Evolutionary conservation across 1,140 invertebrate genomes (phyloP).

Genomic region (Ladona fulva): DNA sequence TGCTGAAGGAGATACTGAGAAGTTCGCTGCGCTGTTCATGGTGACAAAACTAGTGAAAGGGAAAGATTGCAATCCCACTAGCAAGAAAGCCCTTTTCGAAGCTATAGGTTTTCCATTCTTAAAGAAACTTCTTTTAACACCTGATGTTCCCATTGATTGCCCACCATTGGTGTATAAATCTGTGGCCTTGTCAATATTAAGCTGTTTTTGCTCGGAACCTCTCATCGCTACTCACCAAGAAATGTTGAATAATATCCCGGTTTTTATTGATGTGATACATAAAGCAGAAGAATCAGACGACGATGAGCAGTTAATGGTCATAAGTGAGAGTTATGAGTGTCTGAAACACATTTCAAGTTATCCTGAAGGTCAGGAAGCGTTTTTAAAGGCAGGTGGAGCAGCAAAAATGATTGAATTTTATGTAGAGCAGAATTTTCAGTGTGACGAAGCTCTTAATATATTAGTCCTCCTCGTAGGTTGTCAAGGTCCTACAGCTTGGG

Average conservation of each 20-base stretch:
- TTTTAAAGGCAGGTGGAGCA: conserved; percentile 65
- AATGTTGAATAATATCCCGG: conserved; percentile 69
- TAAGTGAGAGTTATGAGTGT: conserved; percentile 78
- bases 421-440: conserved; percentile 73
- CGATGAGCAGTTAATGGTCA: conserved; percentile 76
- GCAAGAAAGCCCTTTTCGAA: conserved; percentile 74
- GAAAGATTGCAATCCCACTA: conserved; percentile 58
- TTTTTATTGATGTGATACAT: conserved; percentile 71
- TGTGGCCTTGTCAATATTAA: conserved; percentile 73
- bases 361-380: conserved; percentile 60
- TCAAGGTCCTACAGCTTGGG: conserved; percentile 63
- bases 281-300: conserved; percentile 64
- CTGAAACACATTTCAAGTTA: conserved; percentile 65
- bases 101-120: conserved; percentile 80
- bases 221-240: conserved; percentile 69
- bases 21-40: conserved; percentile 82
- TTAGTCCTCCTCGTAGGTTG: conserved; percentile 58
- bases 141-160: conserved; percentile 68
- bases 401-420: conserved; percentile 70
- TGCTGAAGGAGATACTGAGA: conserved; percentile 76
- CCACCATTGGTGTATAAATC: conserved; percentile 82
- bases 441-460: conserved; percentile 72
- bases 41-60: conserved; percentile 78
- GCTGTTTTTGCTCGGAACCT: conserved; percentile 68
- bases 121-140: conserved; percentile 61